phyloP scores from a whole-genome alignment of 2,888 invertebrate genomes.

The Catonia carolina region DNA sequence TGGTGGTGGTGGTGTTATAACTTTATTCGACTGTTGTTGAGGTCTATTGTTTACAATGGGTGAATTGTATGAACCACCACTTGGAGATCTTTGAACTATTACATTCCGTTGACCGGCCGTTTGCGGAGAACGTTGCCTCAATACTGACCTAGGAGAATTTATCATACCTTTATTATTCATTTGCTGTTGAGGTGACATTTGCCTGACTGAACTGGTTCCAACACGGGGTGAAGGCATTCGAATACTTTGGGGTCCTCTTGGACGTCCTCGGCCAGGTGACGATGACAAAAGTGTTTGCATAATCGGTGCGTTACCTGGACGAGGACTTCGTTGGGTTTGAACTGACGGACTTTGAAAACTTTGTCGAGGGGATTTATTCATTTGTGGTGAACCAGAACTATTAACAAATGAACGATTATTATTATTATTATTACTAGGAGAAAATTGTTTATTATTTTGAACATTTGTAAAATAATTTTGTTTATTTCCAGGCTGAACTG shows the following conservation, averaged over 20 bases:
- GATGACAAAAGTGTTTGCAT: neutral
- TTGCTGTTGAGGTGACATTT: too few species aligned
- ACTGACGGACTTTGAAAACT: neutral
- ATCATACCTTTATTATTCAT: too few species aligned
- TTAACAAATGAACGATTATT: too few species aligned
- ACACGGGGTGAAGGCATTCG: too few species aligned
- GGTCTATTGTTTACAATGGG: neutral
- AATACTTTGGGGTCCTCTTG: neutral
- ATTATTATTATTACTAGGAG: too few species aligned
- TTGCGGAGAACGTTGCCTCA: neutral
- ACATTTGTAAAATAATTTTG: too few species aligned
- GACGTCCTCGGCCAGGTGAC: neutral
- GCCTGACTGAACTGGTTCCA: too few species aligned
- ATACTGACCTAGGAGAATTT: too few species aligned
- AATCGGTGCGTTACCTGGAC: neutral
- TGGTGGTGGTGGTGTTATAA: neutral
- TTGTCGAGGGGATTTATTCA: neutral
- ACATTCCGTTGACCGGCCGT: neutral
- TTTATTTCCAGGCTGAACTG: too few species aligned
- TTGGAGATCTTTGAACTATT: neutral
- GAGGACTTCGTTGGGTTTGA: neutral
- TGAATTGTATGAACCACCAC: neutral
- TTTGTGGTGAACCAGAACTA: too few species aligned
- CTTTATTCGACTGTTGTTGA: neutral
- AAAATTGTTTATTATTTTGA: too few species aligned